Percentiles rank a stretch among this genome's conserved stretches.
Evolutionary conservation across 2,888 invertebrate genomes (phyloP).

Genomic region (Drosophila dives): DNA sequence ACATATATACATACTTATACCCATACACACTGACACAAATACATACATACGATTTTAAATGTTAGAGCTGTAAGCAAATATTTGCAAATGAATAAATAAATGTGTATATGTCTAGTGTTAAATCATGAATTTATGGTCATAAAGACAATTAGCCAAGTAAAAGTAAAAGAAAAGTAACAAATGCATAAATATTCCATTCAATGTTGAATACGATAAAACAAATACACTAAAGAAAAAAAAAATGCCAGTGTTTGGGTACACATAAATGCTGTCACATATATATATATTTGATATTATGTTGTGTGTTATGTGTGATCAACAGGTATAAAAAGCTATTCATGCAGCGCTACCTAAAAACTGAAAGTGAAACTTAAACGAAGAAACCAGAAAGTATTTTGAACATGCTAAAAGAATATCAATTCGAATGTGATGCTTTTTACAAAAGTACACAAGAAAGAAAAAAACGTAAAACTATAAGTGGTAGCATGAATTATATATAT

Average conservation of each 20-base stretch:
- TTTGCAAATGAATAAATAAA: conserved; percentile 26
- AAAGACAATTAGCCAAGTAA: conserved; percentile 46
- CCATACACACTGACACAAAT: neutral
- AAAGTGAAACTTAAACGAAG: neutral
- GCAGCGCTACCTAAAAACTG: conserved; percentile 12
- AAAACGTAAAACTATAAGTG: conserved; percentile 4
- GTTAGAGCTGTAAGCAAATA: conserved; percentile 45
- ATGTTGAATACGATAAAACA: conserved; percentile 2
- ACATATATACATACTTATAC: neutral
- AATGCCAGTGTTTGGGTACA: neutral
- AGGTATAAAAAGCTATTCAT: conserved; percentile 11
- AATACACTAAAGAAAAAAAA: neutral
- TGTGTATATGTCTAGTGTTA: conserved; percentile 44
- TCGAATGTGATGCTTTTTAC: conserved; percentile 72
- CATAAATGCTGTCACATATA: neutral
- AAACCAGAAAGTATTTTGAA: conserved; percentile 34
- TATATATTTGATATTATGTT: neutral
- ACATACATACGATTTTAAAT: conserved; percentile 47
- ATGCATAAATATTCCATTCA: conserved; percentile 14
- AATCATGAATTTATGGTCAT: conserved; percentile 50
- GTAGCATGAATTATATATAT: conserved; percentile 21
- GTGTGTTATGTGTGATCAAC: neutral
- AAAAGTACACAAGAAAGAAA: conserved; percentile 32
- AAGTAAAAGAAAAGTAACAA: neutral
- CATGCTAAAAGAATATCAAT: conserved; percentile 25